Percentiles rank a stretch among this genome's conserved stretches.
These are phyloP conservation scores for Camponotus vicinus DNA, from an alignment of 1,140 invertebrate species.

Conservation along the genomic window DNA sequence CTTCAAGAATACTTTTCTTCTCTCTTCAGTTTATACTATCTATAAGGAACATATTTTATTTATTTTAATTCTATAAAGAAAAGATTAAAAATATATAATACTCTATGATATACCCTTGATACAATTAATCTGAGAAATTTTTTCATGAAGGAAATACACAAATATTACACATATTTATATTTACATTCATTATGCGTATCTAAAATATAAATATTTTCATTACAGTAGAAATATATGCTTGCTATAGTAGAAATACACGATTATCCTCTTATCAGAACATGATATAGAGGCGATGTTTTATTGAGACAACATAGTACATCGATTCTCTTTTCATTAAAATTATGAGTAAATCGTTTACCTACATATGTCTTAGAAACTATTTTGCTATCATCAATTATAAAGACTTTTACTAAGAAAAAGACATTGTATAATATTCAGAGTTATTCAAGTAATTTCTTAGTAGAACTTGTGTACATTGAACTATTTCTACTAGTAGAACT, in stretches of 20 bases:
- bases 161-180: background rate
- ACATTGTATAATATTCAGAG: conserved; percentile 1
- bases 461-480: background rate
- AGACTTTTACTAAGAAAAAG: conserved; percentile 29
- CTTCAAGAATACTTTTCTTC: too few relatives aligned
- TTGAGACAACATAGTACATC: conserved; percentile 55
- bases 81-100: background rate
- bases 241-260: conserved; percentile 42
- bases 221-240: background rate
- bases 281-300: conserved; percentile 45
- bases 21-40: background rate
- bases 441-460: background rate
- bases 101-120: background rate
- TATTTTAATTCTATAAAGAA: conserved; percentile 10
- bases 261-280: conserved; percentile 63
- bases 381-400: conserved; percentile 45
- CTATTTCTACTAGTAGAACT: too few relatives aligned
- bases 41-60: background rate
- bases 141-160: background rate
- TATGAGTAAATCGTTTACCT: conserved; percentile 43
- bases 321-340: conserved; percentile 63
- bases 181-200: conserved; percentile 7
- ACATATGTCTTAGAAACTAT: conserved; percentile 64
- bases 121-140: background rate
- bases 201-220: conserved; percentile 27